Conservation (phyloP, 2,113 vertebrate species). For the Chaetops frenatus region DNA sequence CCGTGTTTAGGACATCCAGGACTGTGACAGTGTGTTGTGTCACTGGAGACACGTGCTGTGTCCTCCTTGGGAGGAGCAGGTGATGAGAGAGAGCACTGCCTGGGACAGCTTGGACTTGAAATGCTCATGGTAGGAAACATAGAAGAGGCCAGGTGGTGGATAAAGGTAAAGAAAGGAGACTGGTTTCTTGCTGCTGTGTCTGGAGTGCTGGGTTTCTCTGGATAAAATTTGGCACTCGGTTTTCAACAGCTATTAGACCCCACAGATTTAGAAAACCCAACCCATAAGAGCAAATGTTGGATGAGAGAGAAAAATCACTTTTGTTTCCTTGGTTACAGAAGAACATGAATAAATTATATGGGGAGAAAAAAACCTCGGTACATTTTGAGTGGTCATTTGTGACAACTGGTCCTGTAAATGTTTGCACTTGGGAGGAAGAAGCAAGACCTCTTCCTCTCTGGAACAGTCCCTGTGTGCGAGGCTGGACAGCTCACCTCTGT, state of each 20-base stretch:
- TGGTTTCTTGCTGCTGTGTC: background rate
- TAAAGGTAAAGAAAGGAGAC: background rate
- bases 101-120: background rate
- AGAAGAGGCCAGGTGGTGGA: background rate
- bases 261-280: background rate
- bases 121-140: accelerated
- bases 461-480: background rate
- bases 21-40: accelerated
- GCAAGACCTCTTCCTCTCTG: background rate
- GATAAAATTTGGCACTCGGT: background rate
- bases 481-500: accelerated
- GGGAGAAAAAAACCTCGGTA: background rate
- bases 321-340: slow-evolving; percentile 55
- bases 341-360: slow-evolving; percentile 46
- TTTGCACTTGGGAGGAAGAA: background rate
- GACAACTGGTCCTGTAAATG: background rate
- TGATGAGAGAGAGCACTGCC: background rate
- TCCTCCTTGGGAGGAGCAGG: background rate
- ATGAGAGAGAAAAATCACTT: background rate
- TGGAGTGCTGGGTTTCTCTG: background rate
- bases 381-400: slow-evolving; percentile 1
- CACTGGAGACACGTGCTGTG: background rate
- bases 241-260: background rate
- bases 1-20: background rate
- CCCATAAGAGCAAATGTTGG: background rate